Percentiles rank a stretch among this genome's conserved stretches.
phyloP scores from a whole-genome alignment of 2,797 vertebrate genomes.

The Melanotaenia maccullochi region DNA sequence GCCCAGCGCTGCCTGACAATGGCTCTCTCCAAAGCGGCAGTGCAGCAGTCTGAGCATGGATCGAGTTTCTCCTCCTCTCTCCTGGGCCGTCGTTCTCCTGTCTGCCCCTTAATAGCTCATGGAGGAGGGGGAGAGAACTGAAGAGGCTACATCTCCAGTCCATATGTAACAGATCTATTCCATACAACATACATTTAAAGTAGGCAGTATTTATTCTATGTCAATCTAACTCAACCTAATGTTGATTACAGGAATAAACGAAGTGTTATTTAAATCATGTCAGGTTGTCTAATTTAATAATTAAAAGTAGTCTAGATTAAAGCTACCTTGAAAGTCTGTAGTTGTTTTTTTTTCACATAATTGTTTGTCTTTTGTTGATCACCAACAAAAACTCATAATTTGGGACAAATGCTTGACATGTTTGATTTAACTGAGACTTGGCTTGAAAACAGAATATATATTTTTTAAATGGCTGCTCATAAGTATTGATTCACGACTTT shows the following conservation, averaged over 20 bases:
- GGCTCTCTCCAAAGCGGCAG: conserved; percentile 76
- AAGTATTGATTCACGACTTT: neutral
- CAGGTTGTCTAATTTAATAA: neutral
- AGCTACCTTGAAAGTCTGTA: neutral
- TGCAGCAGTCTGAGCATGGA: conserved; percentile 79
- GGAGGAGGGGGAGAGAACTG: conserved; percentile 70
- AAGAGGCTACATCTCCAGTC: conserved; percentile 52
- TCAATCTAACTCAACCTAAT: neutral
- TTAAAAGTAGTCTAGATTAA: neutral
- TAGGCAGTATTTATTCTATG: neutral
- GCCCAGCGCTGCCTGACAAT: conserved; percentile 72
- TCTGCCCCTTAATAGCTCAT: conserved; percentile 80
- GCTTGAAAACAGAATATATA: neutral
- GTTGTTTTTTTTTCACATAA: neutral
- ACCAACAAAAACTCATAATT: neutral
- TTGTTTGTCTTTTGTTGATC: neutral
- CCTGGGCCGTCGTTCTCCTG: conserved; percentile 79
- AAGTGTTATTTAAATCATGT: neutral
- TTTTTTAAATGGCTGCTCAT: neutral
- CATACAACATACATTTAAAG: neutral
- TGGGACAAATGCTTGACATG: neutral
- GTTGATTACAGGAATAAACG: neutral
- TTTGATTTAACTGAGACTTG: neutral
- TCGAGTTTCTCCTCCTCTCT: conserved; percentile 82
- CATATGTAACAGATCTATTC: conserved; percentile 32